Percentiles rank a stretch among this genome's conserved stretches.
Evolutionary conservation across 2,797 vertebrate species (phyloP).

Genomic region (Bradypus variegatus): DNA sequence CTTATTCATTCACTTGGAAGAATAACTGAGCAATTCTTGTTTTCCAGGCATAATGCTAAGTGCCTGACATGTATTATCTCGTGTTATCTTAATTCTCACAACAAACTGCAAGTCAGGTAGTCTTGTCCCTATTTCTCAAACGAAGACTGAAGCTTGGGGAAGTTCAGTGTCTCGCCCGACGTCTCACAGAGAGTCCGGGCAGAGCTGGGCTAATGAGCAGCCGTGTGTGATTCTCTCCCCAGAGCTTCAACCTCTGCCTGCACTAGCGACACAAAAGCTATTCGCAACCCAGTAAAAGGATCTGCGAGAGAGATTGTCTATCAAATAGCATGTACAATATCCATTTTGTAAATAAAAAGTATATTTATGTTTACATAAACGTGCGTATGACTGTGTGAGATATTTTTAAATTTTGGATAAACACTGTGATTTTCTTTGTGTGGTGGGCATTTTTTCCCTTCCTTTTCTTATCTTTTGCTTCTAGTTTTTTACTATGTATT

Average conservation of each 20-base stretch:
- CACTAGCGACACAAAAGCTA: neutral
- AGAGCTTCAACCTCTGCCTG: no score
- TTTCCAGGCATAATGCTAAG: neutral
- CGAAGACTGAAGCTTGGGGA: neutral
- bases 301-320: neutral
- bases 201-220: neutral
- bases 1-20: neutral
- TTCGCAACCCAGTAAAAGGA: neutral
- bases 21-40: neutral
- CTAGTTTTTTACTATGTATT: neutral
- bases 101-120: neutral
- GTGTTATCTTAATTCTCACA: neutral
- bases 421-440: neutral
- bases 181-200: neutral
- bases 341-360: neutral
- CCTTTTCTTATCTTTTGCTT: neutral
- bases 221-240: neutral
- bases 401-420: neutral
- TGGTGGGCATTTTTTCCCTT: neutral
- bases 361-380: neutral
- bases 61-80: neutral
- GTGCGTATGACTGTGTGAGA: neutral
- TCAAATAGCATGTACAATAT: neutral
- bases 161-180: neutral
- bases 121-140: neutral